phyloP scores from a whole-genome alignment of 2,113 vertebrate genomes.

The Salvelinus sp. region DNA sequence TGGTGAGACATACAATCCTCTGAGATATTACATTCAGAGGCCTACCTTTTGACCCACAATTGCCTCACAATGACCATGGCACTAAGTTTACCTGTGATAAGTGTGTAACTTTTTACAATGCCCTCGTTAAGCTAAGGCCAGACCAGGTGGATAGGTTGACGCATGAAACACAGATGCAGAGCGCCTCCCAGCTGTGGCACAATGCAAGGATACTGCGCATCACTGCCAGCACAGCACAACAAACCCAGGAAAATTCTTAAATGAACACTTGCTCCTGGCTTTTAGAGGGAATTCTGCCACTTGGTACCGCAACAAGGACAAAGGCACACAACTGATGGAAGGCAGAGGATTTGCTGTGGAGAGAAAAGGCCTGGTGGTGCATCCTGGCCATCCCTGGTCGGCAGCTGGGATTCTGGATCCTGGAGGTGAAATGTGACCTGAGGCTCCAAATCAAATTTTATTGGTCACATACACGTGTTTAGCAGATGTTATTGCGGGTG shows the following conservation, averaged over 20 bases:
- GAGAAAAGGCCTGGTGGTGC: constrained; percentile 16
- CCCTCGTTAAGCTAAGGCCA: constrained; percentile 41
- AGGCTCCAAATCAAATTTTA: too few relatives aligned
- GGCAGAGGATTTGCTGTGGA: neutral
- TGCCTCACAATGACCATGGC: constrained; percentile 16
- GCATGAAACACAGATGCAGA: constrained; percentile 9
- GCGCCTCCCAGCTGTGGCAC: constrained; percentile 16
- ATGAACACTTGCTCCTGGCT: neutral
- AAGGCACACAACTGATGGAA: neutral
- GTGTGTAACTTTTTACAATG: constrained; percentile 24
- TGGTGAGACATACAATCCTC: too few relatives aligned
- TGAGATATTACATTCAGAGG: too few relatives aligned
- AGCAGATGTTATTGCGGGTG: too few relatives aligned
- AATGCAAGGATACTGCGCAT: constrained; percentile 23
- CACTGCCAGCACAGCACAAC: constrained; percentile 22
- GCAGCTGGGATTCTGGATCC: neutral
- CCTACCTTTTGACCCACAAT: too few relatives aligned
- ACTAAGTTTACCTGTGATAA: constrained; percentile 48
- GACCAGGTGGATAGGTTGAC: neutral
- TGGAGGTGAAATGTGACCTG: too few relatives aligned
- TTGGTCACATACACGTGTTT: too few relatives aligned
- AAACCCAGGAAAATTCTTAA: constrained; percentile 8
- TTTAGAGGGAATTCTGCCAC: constrained; percentile 9
- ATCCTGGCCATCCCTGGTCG: constrained; percentile 15
- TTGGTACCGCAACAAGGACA: neutral